phyloP scores from a whole-genome alignment of 2,797 vertebrate species.

The Crocodylus rhombifer region DNA sequence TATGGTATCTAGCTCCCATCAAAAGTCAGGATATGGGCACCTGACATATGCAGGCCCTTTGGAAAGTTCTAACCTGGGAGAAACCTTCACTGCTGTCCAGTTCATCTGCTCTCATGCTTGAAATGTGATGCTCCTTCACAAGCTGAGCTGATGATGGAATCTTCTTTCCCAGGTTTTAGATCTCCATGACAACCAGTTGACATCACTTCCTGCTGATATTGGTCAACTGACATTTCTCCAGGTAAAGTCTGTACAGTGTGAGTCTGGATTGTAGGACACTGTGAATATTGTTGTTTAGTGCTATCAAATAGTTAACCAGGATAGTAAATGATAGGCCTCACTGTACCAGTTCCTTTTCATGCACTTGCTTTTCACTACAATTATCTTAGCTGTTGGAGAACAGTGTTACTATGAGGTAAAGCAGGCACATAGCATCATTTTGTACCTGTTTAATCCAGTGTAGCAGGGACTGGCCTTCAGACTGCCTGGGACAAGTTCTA shows the following conservation, averaged over 20 bases:
- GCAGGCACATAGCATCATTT: neutral
- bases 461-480: neutral
- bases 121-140: neutral
- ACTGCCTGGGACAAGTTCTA: neutral
- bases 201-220: slow-evolving; percentile 88
- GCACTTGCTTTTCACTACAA: neutral
- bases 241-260: slow-evolving; percentile 78
- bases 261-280: neutral
- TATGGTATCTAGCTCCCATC: neutral
- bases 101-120: neutral
- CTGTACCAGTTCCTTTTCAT: fast-evolving
- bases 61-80: neutral
- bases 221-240: slow-evolving; percentile 89
- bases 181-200: slow-evolving; percentile 92
- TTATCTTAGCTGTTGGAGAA: neutral
- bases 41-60: neutral
- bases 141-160: neutral
- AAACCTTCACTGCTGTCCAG: neutral
- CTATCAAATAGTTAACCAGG: neutral
- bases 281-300: neutral
- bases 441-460: neutral
- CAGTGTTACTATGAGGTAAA: neutral
- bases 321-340: fast-evolving
- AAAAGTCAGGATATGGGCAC: neutral
- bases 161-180: slow-evolving; percentile 89